phyloP scores from a whole-genome alignment of 2,797 vertebrate species.

The Clarias fuscus region DNA sequence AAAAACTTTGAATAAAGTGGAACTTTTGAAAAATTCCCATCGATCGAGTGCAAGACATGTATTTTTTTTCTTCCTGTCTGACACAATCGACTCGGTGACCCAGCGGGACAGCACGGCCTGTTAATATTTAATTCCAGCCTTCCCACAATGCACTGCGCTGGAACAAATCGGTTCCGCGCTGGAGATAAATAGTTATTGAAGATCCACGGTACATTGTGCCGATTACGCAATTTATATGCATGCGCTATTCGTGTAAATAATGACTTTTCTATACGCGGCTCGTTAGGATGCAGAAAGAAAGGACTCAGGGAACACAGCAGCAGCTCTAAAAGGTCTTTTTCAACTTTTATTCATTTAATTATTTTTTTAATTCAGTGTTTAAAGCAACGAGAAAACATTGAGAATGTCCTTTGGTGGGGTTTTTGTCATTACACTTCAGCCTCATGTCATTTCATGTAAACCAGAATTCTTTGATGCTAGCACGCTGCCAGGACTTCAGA shows the following conservation, averaged over 20 bases:
- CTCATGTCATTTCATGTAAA: slow-evolving; percentile 90
- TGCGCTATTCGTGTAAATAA: slow-evolving; percentile 34
- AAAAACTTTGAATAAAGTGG: slow-evolving; percentile 30
- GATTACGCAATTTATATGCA: slow-evolving; percentile 57
- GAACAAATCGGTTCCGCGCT: slow-evolving; percentile 71
- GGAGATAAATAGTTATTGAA: slow-evolving; percentile 70
- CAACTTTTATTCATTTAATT: slow-evolving; percentile 91
- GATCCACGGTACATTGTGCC: slow-evolving; percentile 55
- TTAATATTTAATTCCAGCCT: slow-evolving; percentile 77
- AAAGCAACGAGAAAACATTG: slow-evolving; percentile 99
- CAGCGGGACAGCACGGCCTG: slow-evolving; percentile 66
- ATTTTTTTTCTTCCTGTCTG: slow-evolving; percentile 48
- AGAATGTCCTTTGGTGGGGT: slow-evolving; percentile 99
- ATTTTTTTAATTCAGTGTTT: slow-evolving; percentile 83
- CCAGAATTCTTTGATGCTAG: slow-evolving; percentile 98
- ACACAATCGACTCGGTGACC: slow-evolving; percentile 68
- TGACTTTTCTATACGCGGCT: slow-evolving; percentile 26
- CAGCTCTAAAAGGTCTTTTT: slow-evolving; percentile 67
- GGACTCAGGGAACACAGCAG: slow-evolving; percentile 50
- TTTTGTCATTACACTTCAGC: slow-evolving; percentile 88
- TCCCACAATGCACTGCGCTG: slow-evolving; percentile 69
- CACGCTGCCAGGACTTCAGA: slow-evolving; percentile 93
- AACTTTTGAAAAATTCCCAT: slow-evolving; percentile 23
- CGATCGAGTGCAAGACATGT: neutral
- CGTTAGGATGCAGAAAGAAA: slow-evolving; percentile 35